These are phyloP conservation scores for Neoarius graeffei DNA, from an alignment of 2,113 vertebrate genomes.

Conservation along the genomic window DNA sequence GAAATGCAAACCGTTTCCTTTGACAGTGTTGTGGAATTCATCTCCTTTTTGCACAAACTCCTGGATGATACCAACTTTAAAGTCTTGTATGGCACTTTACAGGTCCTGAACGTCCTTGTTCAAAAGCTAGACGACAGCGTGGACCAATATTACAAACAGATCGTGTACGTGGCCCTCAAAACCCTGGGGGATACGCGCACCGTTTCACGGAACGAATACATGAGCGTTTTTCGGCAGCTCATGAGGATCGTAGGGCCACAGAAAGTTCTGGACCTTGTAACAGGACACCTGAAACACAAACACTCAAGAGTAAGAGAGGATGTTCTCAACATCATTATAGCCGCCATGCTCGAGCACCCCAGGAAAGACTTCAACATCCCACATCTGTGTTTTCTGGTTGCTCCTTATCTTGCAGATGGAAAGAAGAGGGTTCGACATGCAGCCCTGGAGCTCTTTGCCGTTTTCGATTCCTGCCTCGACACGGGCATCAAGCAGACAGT, in stretches of 20 bases:
- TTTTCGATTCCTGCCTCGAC: constrained; percentile 77
- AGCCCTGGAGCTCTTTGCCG: constrained; percentile 82
- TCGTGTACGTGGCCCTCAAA: constrained; percentile 75
- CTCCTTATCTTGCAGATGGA: constrained; percentile 80
- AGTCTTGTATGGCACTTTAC: constrained; percentile 80
- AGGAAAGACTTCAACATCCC: constrained; percentile 80
- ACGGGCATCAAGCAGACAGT: constrained; percentile 75
- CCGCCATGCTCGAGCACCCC: constrained; percentile 79
- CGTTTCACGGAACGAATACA: constrained; percentile 78
- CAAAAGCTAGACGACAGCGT: constrained; percentile 72
- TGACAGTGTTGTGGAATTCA: constrained; percentile 73
- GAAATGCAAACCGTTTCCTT: constrained; percentile 69
- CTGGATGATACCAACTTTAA: constrained; percentile 85
- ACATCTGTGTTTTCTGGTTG: constrained; percentile 77
- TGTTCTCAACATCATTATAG: constrained; percentile 79
- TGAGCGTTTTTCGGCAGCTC: constrained; percentile 76
- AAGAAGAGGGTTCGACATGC: constrained; percentile 84
- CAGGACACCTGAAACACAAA: constrained; percentile 78
- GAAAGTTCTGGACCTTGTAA: constrained; percentile 78
- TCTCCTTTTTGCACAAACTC: constrained; percentile 76
- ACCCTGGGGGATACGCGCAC: constrained; percentile 79
- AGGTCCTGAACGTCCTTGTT: constrained; percentile 80
- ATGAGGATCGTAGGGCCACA: constrained; percentile 77
- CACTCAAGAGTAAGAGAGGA: constrained; percentile 82
- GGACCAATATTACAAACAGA: constrained; percentile 71